These are phyloP conservation scores for Manacus vitellinus DNA, from an alignment of 2,113 vertebrate genomes.

Conservation along the genomic window DNA sequence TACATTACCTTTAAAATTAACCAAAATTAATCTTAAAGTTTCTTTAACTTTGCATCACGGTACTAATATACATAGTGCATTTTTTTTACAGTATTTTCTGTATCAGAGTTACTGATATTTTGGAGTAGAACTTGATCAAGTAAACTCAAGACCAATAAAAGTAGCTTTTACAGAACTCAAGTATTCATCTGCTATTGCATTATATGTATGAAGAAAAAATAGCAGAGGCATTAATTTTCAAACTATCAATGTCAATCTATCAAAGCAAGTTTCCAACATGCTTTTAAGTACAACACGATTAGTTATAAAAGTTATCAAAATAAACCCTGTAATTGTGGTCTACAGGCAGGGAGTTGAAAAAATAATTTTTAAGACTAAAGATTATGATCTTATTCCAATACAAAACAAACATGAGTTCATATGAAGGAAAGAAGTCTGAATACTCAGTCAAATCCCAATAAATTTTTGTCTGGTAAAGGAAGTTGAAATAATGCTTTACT, in stretches of 20 bases:
- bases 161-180: background rate
- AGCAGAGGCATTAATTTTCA: background rate
- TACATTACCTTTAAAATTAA: background rate
- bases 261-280: background rate
- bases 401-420: background rate
- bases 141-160: background rate
- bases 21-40: background rate
- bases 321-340: background rate
- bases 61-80: background rate
- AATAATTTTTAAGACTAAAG: background rate
- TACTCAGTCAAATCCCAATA: background rate
- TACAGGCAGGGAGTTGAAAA: background rate
- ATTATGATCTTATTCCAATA: background rate
- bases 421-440: background rate
- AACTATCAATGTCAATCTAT: background rate
- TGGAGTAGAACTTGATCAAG: background rate
- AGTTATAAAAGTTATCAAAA: background rate
- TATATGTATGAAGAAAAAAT: background rate
- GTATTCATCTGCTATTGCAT: background rate
- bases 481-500: background rate
- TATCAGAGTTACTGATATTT: background rate
- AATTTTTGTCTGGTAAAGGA: background rate
- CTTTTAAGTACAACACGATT: background rate
- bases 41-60: background rate
- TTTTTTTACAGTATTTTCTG: background rate